Evolutionary conservation across 2,888 invertebrate genomes (phyloP).

Genomic region (Tetragonula carbonaria): DNA sequence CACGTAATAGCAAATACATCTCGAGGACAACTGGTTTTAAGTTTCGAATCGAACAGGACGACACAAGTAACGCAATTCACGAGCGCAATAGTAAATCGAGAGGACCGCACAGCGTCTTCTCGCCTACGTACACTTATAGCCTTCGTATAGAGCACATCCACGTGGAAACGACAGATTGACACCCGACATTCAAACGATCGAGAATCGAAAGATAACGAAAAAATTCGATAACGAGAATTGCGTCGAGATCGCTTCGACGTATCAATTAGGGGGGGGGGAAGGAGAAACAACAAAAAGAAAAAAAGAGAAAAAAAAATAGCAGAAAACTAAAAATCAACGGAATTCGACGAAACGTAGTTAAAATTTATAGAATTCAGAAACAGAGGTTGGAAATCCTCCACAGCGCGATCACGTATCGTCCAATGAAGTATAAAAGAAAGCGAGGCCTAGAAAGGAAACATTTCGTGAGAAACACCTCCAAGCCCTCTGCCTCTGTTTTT

Average conservation of each 20-base stretch:
- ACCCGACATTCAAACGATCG: conserved; percentile 34
- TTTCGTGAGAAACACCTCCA: conserved; percentile 66
- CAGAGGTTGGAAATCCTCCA: conserved; percentile 43
- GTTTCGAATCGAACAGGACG: conserved; percentile 64
- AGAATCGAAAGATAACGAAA: conserved; percentile 5
- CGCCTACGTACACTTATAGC: conserved; percentile 26
- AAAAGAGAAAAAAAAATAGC: background rate
- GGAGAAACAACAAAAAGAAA: background rate
- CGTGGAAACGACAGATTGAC: conserved; percentile 53
- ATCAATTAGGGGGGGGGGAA: background rate
- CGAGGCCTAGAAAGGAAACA: conserved; percentile 65
- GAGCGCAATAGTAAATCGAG: conserved; percentile 50
- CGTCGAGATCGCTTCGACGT: conserved; percentile 21
- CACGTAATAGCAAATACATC: conserved; percentile 25
- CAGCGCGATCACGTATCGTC: conserved; percentile 58
- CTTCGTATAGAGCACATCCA: conserved; percentile 55
- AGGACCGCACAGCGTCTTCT: conserved; percentile 38
- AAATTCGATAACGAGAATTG: background rate
- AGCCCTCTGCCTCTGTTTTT: conserved; percentile 78
- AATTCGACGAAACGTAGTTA: background rate
- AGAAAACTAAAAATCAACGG: background rate
- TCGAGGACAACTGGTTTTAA: conserved; percentile 67
- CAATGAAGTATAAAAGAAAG: conserved; percentile 44
- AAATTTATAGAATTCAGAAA: conserved; percentile 37
- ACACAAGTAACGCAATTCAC: conserved; percentile 40